Base-by-base conservation (phyloP, 2,888 invertebrate species). In the Nomada lathburiana region DNA sequence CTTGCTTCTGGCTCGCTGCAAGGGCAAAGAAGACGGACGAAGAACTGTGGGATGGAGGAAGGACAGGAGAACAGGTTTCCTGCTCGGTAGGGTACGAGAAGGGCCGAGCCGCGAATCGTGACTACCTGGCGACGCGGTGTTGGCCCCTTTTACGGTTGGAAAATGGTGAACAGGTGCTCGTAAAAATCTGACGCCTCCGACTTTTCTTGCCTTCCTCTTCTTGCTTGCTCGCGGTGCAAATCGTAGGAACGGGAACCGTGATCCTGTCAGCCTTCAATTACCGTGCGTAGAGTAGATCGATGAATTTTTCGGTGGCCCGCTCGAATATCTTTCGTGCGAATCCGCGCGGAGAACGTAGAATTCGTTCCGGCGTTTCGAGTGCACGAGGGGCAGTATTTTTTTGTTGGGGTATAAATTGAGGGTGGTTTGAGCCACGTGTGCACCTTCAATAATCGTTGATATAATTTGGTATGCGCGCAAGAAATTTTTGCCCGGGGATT, bases 91-190 rank as follows among this genome's bases (percentile, higher is more conserved):
- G 87, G 86, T 87, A 86, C 83, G 52, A 69, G 84, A 86, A 88
- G 87, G 90, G 87, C 85, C 85, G 86, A 85, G 87, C 88, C 86
- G 84, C 85, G 89, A 89, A 90, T 86, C 90, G 90, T 91, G 89
- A 90, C 92, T 92, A 92, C 92, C 91, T 92, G 92, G 90, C 91
- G 88, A 90, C 84, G 88, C 59, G 68, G 85, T 85, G 77, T 84
- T 73, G 82, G 86, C 83, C 85, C 85, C 89, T 88, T 86, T 85
- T 86, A 88, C 86, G 86, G 87, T 82, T 89, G 91, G 91, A 91
- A 92, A 92, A 92, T 90, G 87, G 86, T 88, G 89, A 91, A 91
- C 92, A 92, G 92, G 92, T 92, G 92, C 87, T 86, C 85, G 83
- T 89, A 89, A 88, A 89, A 89, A 89, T 89, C 84, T 86, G 84